Evolutionary conservation across 2,888 invertebrate genomes (phyloP).

Genomic region (Lydus trimaculatus): DNA sequence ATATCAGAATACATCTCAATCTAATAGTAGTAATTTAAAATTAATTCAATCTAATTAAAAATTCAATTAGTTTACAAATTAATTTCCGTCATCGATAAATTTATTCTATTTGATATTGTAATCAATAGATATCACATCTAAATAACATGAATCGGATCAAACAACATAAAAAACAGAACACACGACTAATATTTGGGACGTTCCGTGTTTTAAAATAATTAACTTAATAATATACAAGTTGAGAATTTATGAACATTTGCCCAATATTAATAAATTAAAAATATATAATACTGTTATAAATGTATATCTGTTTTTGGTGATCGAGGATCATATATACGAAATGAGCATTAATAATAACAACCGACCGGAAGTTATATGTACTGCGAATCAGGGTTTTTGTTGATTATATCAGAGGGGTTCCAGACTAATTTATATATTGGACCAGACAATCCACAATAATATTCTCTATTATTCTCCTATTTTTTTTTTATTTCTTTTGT

Average conservation of each 20-base stretch:
- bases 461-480: conserved; percentile 25
- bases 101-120: not conserved
- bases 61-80: conserved; percentile 4
- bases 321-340: conserved; percentile 12
- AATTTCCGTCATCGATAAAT: not conserved
- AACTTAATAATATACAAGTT: conserved; percentile 25
- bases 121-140: not conserved
- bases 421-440: conserved; percentile 40
- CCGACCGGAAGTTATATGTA: conserved; percentile 33
- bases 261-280: conserved; percentile 20
- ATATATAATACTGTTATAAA: not conserved
- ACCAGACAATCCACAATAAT: conserved; percentile 35
- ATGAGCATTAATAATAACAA: conserved; percentile 27
- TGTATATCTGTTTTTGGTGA: conserved; percentile 17
- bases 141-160: not conserved
- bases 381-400: conserved; percentile 41
- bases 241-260: conserved; percentile 26
- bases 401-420: conserved; percentile 40
- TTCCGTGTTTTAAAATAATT: conserved; percentile 26
- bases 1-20: not conserved
- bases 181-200: not conserved
- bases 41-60: not conserved
- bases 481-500: not conserved
- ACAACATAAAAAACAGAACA: not conserved
- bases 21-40: not conserved